Conservation (phyloP, 2,113 vertebrate genomes). For the Genyomyrus donnyi region DNA sequence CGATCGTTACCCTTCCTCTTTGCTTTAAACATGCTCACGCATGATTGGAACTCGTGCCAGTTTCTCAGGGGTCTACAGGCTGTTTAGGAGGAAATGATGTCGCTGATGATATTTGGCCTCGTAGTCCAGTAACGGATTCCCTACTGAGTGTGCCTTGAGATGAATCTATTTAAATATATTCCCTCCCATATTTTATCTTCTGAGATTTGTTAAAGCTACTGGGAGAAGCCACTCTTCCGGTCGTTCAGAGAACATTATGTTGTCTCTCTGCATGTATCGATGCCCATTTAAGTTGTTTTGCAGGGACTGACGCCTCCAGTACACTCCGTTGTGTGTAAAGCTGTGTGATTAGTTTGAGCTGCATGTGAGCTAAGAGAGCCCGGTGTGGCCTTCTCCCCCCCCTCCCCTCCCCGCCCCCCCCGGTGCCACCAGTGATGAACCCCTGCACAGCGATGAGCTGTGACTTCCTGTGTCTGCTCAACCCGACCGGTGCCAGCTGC, state of each 20-base stretch:
- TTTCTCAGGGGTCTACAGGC: not conserved
- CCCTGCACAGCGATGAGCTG: slow-evolving; percentile 80
- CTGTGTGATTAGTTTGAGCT: not conserved
- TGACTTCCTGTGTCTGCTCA: slow-evolving; percentile 92
- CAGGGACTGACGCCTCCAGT: not conserved
- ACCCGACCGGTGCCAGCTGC: slow-evolving; percentile 82
- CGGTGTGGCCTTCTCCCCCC: not conserved
- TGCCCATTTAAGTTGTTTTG: not conserved
- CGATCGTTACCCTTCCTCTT: not conserved
- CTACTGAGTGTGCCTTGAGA: not conserved
- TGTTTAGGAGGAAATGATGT: not conserved
- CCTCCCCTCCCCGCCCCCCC: not conserved
- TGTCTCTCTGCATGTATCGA: not conserved
- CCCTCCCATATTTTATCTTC: not conserved
- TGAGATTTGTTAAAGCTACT: not conserved
- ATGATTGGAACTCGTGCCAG: not conserved
- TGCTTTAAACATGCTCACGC: not conserved
- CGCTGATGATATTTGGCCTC: not conserved
- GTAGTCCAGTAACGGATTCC: not conserved
- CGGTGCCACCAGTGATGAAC: slow-evolving; percentile 70
- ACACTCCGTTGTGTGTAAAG: not conserved
- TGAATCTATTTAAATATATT: not conserved
- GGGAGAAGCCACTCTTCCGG: not conserved
- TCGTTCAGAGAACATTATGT: not conserved
- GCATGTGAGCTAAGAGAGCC: not conserved